Conservation (phyloP, 2,888 invertebrate genomes). For the Hydriomena furcata region DNA sequence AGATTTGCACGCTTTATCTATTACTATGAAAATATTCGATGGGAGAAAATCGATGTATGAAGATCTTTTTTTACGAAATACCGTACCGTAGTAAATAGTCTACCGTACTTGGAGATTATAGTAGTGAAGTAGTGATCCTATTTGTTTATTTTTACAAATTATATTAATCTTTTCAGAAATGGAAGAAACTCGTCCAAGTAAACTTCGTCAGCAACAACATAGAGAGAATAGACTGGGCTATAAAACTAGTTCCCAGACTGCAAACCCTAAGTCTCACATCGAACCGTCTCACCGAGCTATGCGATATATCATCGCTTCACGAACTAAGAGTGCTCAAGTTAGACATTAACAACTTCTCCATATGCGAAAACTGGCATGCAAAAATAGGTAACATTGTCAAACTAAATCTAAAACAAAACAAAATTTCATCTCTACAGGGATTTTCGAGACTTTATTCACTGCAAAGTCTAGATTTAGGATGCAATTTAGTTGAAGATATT, state of each 20-base stretch:
- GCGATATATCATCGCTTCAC: conserved; percentile 90
- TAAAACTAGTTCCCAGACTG: conserved; percentile 89
- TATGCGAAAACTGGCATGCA: conserved; percentile 90
- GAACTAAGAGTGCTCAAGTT: conserved; percentile 90
- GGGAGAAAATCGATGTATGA: no score
- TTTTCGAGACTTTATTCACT: conserved; percentile 94
- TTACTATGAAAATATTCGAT: no score
- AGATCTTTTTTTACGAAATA: no score
- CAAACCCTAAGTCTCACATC: conserved; percentile 89
- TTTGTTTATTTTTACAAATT: no score
- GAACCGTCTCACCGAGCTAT: conserved; percentile 89
- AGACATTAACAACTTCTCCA: conserved; percentile 89
- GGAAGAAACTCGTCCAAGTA: conserved; percentile 87
- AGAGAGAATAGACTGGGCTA: conserved; percentile 90
- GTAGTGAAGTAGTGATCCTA: no score
- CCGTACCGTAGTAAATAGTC: no score
- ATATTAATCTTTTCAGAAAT: conserved; percentile 76
- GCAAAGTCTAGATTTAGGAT: conserved; percentile 92
- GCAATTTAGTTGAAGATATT: conserved; percentile 91
- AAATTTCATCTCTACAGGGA: conserved; percentile 87
- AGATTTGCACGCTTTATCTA: no score
- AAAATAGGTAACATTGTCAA: conserved; percentile 94
- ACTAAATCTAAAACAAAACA: conserved; percentile 93
- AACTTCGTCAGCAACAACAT: conserved; percentile 92
- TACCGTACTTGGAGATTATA: no score